phyloP scores from a whole-genome alignment of 1,140 invertebrate genomes.

The Meloidogyne hapla region DNA sequence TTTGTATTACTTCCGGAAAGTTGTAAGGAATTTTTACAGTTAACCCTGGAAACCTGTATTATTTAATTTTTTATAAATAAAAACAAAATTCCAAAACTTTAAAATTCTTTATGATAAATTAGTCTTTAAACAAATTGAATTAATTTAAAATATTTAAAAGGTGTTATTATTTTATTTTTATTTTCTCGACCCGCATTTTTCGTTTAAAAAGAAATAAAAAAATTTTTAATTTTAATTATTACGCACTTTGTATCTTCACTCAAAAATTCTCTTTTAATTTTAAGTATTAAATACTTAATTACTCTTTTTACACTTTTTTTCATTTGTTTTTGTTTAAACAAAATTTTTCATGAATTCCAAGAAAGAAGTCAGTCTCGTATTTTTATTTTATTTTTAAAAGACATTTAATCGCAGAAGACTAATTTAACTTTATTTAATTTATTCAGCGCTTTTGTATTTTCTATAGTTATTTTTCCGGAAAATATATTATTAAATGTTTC shows the following conservation, averaged over 20 bases:
- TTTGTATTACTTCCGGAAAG: no score
- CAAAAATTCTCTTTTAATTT: background rate
- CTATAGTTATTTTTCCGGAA: no score
- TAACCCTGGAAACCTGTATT: no score
- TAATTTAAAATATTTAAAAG: background rate
- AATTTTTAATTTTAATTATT: slow-evolving; percentile 7
- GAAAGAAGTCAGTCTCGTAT: background rate
- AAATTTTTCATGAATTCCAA: slow-evolving; percentile 4
- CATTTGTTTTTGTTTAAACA: background rate
- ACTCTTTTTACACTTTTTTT: background rate
- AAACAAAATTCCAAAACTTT: background rate
- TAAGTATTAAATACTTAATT: slow-evolving; percentile 3
- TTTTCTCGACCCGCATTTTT: background rate
- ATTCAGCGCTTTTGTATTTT: no score
- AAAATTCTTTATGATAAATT: background rate
- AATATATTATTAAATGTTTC: no score
- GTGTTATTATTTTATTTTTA: background rate
- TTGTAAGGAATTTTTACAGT: no score
- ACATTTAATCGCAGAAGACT: no score
- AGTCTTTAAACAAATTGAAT: no score
- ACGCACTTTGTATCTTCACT: background rate
- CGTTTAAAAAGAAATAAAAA: background rate
- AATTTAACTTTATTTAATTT: no score
- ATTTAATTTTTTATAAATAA: no score
- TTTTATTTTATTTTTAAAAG: no score